Percentiles rank a stretch among this genome's conserved stretches.
These are phyloP conservation scores for Actias luna DNA, from an alignment of 2,888 invertebrate genomes.

Conservation along the genomic window DNA sequence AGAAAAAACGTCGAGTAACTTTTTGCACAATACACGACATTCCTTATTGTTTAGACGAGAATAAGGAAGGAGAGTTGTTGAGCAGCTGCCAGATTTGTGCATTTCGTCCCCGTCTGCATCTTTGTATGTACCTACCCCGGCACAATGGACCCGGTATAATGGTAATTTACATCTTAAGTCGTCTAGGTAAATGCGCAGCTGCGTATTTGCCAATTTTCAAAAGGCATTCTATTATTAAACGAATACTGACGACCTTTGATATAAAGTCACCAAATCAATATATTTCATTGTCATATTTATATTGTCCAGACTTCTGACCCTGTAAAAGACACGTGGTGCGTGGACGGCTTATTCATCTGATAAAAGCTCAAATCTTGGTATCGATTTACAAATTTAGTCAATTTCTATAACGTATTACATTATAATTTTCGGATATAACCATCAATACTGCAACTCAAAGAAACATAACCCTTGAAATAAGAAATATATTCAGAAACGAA, in stretches of 20 bases:
- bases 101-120: conserved; percentile 77
- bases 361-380: not conserved
- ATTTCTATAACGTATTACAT: not conserved
- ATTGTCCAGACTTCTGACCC: conserved; percentile 7
- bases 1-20: conserved; percentile 66
- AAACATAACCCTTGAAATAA: not conserved
- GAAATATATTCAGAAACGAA: not conserved
- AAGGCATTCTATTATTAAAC: conserved; percentile 49
- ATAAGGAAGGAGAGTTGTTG: conserved; percentile 68
- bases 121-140: conserved; percentile 63
- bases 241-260: conserved; percentile 45
- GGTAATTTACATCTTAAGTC: conserved; percentile 81
- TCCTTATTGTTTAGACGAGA: conserved; percentile 67
- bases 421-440: not conserved
- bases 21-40: conserved; percentile 72
- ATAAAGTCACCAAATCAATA: conserved; percentile 54
- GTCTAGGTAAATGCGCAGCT: conserved; percentile 75
- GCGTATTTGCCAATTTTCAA: conserved; percentile 60
- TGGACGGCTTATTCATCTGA: not conserved
- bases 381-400: not conserved
- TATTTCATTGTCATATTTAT: conserved; percentile 20
- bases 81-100: conserved; percentile 80
- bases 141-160: conserved; percentile 72
- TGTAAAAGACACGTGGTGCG: not conserved
- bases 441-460: not conserved